Base-by-base conservation (phyloP, 2,888 invertebrate genomes). In the Harpalus rubripes region DNA sequence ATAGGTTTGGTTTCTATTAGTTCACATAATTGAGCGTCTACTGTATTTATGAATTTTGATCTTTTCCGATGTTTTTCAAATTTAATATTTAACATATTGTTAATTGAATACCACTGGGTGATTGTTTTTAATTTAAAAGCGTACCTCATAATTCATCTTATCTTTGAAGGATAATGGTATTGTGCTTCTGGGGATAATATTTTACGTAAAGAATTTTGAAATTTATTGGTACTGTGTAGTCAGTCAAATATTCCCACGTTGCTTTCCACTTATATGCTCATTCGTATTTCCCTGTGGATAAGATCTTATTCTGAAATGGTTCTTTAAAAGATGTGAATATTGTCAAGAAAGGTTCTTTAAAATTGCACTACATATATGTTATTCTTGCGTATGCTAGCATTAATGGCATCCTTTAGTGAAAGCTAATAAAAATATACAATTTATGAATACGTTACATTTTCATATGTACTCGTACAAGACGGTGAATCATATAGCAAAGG, bases 121-220 rank as follows among this genome's bases (percentile, higher is more conserved):
- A 10, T 52, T 52, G 44, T 52, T 10, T 52, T 52, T 52, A 52
- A 52, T 52, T 52, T 52, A 52, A 52, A 32, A 52, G 2, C 44
- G 0, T 12, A 52, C 44, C 44, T 52, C 44, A 52, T 52, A 52
- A 52, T 52, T 52, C 12, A 52, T 52, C 5, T 52, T 52, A 52
- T 52, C 44, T 52, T 52, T 52, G 59, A 18, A 59, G 16, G 59
- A 59, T 59, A 59, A 59, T 59, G 15, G 7, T 59, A 59, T 15
- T 59, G 15, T 59, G n/a, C 59, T 3, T 59, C 18, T n/a, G 59
- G 59, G 18, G 18, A 59, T 59, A 59, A 59, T 59, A 59, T 59
- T 59, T 59, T 18, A 59, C 59, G 18, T 59, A 59, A 59, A 59
- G 59, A 59, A 59, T 59, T 59, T 59, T 59, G 18, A 59, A 59